phyloP scores from a whole-genome alignment of 2,888 invertebrate species.

The Myopa tessellatipennis region DNA sequence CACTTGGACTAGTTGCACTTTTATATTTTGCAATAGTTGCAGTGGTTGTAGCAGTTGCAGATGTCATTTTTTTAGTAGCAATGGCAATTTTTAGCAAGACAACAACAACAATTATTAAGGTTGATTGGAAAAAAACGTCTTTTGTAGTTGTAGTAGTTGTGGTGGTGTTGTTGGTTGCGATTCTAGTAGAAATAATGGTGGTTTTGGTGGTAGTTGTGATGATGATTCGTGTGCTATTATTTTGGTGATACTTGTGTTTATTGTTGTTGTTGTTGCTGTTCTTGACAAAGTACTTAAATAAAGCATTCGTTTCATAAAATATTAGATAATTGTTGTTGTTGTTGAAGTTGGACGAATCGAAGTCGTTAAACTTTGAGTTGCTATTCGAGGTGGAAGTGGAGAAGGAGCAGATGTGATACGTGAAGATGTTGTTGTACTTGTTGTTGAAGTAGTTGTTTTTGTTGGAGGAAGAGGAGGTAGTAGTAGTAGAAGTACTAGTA shows the following conservation, averaged over 20 bases:
- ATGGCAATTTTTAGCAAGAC: constrained; percentile 27
- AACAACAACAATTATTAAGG: constrained; percentile 38
- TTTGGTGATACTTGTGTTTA: constrained; percentile 38
- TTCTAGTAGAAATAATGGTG: constrained; percentile 48
- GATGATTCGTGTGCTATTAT: constrained; percentile 42
- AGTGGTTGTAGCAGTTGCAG: constrained; percentile 41
- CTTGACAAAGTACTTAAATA: constrained; percentile 40
- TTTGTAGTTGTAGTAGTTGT: constrained; percentile 38
- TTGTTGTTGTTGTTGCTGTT: constrained; percentile 47
- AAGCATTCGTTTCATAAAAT: constrained; percentile 32
- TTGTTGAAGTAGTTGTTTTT: constrained; percentile 53
- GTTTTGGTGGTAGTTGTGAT: constrained; percentile 49
- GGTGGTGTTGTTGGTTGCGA: constrained; percentile 47
- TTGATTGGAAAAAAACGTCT: constrained; percentile 19
- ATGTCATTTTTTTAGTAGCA: constrained; percentile 25
- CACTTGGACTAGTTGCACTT: constrained; percentile 44
- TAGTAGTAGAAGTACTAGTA: constrained; percentile 61
- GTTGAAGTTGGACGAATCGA: constrained; percentile 52
- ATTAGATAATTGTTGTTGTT: constrained; percentile 48
- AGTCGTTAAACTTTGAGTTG: constrained; percentile 46
- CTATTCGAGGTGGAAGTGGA: constrained; percentile 51
- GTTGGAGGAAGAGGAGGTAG: constrained; percentile 64
- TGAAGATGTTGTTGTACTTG: constrained; percentile 57
- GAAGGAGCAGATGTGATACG: constrained; percentile 56
- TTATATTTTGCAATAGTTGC: constrained; percentile 38